Base-by-base conservation (phyloP, 2,888 invertebrate species). In the Conchocele bisecta region DNA sequence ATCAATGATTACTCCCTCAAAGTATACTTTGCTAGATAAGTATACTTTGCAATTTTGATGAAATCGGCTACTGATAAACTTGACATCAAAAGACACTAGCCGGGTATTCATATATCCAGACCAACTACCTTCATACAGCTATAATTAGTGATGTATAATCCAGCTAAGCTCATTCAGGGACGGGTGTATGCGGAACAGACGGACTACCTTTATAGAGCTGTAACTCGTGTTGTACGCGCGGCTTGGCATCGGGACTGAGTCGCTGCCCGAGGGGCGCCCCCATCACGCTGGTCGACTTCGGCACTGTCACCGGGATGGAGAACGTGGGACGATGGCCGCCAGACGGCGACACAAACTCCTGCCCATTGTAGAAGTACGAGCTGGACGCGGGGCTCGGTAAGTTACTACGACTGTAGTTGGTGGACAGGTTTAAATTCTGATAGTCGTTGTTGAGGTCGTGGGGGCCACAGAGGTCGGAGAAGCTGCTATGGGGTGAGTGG, bases 401-500 rank as follows among this genome's bases (percentile, higher is more conserved):
- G 28, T 9, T 29, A 9, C 57, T 44, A 57, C 41, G 35, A 31
- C 33, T 17, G 37, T 35, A 28, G 42, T 48, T 31, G 13, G 2
- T 58, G n/a, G 58, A 41, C n/a, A n/a, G n/a, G n/a, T n/a, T n/a
- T n/a, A n/a, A n/a, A 37, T 51, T 35, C 3, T 39, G 31, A 54
- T 59, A 53, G 28, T 28, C 53, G 11, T 53, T 57, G 22, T 29
- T 53, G 20, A 48, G 54, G 33, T 67, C 68, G 28, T 67, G 66
- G 7, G 58, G 50, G 44, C 78, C 70, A 31, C 75, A 64, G 7
- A 81, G 65, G 53, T 86, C 84, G 22, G 77, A 72, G 53, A 83
- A 64, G 65, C 86, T 86, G 72, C 80, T 81, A 59, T 81, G 76
- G 0, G 83, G 86, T 15, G 85, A 84, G 56, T 86, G 83, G 22